phyloP scores from a whole-genome alignment of 1,140 invertebrate species.

The Ceratoteleas bidentatus region DNA sequence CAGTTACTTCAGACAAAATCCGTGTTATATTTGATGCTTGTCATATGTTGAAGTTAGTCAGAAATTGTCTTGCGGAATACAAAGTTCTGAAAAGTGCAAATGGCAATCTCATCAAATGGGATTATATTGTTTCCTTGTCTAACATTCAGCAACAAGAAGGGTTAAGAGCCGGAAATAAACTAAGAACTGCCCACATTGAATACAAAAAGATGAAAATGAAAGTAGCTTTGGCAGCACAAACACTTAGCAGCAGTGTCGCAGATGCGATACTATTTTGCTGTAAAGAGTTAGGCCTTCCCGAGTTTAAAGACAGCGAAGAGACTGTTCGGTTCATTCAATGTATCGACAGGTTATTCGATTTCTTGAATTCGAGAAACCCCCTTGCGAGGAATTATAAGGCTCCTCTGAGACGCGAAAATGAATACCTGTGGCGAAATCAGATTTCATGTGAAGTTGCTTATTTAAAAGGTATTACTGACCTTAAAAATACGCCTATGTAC shows the following conservation, averaged over 20 bases:
- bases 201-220: slow-evolving; percentile 6
- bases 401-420: slow-evolving; percentile 7
- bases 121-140: neutral
- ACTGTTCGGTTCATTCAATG: slow-evolving; percentile 17
- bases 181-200: neutral
- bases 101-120: neutral
- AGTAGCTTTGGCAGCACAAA: slow-evolving; percentile 2
- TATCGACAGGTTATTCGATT: slow-evolving; percentile 30
- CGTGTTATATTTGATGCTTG: slow-evolving; percentile 63
- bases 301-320: slow-evolving; percentile 3
- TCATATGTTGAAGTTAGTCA: slow-evolving; percentile 50
- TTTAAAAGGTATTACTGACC: neutral
- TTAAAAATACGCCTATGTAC: slow-evolving; percentile 3
- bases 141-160: neutral
- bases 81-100: neutral
- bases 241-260: neutral
- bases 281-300: neutral
- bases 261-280: neutral
- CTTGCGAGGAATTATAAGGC: slow-evolving; percentile 24
- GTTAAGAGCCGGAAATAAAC: neutral
- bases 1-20: slow-evolving; percentile 33
- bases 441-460: slow-evolving; percentile 8
- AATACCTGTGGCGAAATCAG: slow-evolving; percentile 1
- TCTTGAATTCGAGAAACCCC: slow-evolving; percentile 35
- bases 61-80: neutral